Evolutionary conservation across 2,797 vertebrate species (phyloP), one percentile per base, ranked within the genome.

Genomic region (Cynodonichthys magdalenae): DNA sequence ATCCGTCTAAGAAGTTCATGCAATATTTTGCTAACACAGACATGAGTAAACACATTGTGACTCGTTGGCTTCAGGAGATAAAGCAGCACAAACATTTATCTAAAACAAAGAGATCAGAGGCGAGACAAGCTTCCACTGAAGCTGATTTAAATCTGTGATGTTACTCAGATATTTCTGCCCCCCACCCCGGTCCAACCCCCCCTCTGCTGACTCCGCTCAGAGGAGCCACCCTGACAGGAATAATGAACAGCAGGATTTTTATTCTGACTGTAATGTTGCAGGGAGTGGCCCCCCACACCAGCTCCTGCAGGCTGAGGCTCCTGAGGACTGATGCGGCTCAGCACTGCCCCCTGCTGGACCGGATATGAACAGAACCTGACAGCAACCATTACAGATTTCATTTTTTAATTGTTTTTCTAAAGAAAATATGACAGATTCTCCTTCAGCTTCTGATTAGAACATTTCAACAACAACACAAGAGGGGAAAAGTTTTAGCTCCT

Each of bases 281-380:
- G 81, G 84, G 80, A 85, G 82, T 79, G 85, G 73, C 75, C 60
- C 18, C 59, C 60, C 17, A 53, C 46, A 15, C 47, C 48, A 28
- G 53, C 61, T 45, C 46, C 58, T 48, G 44, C 60, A 46, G 0
- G 1, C 47, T n/a, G 51, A 24, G 56, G 1, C 60, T 67, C 54
- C 1, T 5, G 59, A 44, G 60, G 52, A 24, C 66, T 69, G 70
- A 0, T 45, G 60, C 47, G 4, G 69, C 51, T n/a, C 74, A 36
- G 77, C 78, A 79, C 82, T 86, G 88, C 83, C 85, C 85, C 82
- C 92, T 81, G 69, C 77, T 89, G 92, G 84, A 18, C 49, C 24
- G 0, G 5, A 24, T 2, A 2, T 24, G 24, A 24, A 24, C 24
- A 24, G 24, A 44, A 3, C 24, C 3, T 15, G 2, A 14, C n/a